These are phyloP conservation scores for Tamandua tetradactyla DNA, from an alignment of 2,797 vertebrate species.

Conservation along the genomic window DNA sequence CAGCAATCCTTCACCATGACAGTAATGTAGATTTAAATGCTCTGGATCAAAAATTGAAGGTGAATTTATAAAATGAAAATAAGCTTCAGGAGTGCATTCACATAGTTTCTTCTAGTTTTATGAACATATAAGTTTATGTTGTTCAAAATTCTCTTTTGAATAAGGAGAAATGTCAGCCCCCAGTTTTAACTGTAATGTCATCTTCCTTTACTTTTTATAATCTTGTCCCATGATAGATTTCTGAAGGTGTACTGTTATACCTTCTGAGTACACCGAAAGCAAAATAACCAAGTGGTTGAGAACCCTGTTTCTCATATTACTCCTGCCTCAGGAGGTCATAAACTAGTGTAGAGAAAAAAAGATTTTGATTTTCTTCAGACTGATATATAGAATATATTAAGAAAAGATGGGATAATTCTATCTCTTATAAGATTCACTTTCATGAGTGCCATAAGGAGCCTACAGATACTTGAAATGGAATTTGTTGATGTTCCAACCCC, in stretches of 20 bases:
- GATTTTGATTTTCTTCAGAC: not conserved
- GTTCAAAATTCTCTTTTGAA: conserved; percentile 51
- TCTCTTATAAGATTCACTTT: not conserved
- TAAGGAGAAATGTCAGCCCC: conserved; percentile 23
- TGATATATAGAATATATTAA: not conserved
- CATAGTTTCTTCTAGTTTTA: conserved; percentile 47
- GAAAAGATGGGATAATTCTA: not conserved
- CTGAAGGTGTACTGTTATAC: not conserved
- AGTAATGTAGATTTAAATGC: conserved; percentile 13
- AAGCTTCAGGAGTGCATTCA: not conserved
- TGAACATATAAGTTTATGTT: conserved; percentile 49
- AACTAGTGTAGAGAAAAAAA: not conserved
- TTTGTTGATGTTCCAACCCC: not conserved
- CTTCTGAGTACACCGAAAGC: not conserved
- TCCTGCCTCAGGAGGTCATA: not conserved
- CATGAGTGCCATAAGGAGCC: not conserved
- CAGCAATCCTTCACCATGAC: conserved; percentile 79
- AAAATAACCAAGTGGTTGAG: not conserved
- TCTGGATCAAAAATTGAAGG: not conserved
- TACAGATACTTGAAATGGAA: not conserved
- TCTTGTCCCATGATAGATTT: not conserved
- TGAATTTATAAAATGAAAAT: conserved; percentile 43
- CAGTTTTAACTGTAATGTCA: conserved; percentile 36
- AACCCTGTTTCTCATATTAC: not conserved
- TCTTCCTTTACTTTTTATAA: no score